Conservation (phyloP, 1,140 invertebrate species). For the Polyergus mexicanus region DNA sequence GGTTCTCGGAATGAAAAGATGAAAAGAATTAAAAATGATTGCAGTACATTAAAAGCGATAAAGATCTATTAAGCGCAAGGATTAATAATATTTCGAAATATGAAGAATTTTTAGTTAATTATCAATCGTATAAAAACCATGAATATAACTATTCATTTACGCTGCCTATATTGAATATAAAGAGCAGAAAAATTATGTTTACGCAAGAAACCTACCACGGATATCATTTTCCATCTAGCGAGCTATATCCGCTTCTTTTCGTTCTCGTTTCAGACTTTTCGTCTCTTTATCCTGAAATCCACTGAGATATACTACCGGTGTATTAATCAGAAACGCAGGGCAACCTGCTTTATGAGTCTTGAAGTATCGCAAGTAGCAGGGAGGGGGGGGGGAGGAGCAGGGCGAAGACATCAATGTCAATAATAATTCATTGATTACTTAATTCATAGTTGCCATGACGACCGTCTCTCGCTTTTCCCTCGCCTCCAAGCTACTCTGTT, state of each 20-base stretch:
- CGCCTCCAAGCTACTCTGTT: constrained; percentile 80
- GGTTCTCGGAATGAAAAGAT: neutral
- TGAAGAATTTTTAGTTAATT: neutral
- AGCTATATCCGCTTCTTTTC: constrained; percentile 31
- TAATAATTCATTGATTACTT: constrained; percentile 87
- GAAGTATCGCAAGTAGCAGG: constrained; percentile 78
- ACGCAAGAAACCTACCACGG: constrained; percentile 30
- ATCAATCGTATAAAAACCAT: constrained; percentile 30
- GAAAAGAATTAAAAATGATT: neutral
- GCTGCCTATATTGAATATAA: constrained; percentile 53
- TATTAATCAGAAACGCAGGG: constrained; percentile 82
- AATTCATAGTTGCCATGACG: constrained; percentile 85
- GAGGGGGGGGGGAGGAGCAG: constrained; percentile 67
- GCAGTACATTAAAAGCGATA: neutral
- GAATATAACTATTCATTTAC: constrained; percentile 27
- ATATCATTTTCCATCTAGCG: constrained; percentile 56
- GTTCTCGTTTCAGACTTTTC: constrained; percentile 52
- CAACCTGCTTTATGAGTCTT: constrained; percentile 82
- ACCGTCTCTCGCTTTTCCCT: constrained; percentile 81
- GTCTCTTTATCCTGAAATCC: constrained; percentile 68
- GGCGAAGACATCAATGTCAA: constrained; percentile 86
- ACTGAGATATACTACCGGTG: constrained; percentile 80
- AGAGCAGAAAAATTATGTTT: constrained; percentile 62
- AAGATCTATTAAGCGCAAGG: constrained; percentile 7
- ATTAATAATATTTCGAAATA: constrained; percentile 28